These are phyloP conservation scores for Chrysogorgia sp. DNA, from an alignment of 92 coral and sea anemone species.

Conservation along the genomic window DNA sequence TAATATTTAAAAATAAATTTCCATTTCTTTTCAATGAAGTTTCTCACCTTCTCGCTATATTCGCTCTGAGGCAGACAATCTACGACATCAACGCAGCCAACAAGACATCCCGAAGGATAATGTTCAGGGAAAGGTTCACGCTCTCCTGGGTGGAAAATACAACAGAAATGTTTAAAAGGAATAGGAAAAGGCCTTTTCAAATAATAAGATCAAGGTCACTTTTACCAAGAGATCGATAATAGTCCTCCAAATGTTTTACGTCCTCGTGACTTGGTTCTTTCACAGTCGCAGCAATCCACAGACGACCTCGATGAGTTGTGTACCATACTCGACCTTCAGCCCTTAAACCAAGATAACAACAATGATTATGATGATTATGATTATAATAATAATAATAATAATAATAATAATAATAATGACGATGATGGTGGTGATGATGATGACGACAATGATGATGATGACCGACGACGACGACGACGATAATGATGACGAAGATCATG, in stretches of 20 bases:
- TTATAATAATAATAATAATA: no score
- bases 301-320: constrained; percentile 89
- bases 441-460: no score
- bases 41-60: constrained; percentile 68
- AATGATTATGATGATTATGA: no score
- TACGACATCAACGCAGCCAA: constrained; percentile 85
- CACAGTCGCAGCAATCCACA: constrained; percentile 97
- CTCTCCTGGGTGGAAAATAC: constrained; percentile 32
- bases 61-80: constrained; percentile 88
- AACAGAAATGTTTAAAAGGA: no score
- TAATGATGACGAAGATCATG: no score
- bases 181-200: no score
- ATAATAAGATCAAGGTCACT: not conserved
- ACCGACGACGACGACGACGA: no score
- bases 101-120: constrained; percentile 83
- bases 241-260: constrained; percentile 62
- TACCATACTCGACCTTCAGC: constrained; percentile 98
- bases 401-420: not conserved
- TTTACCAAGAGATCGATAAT: constrained; percentile 64
- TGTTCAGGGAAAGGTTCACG: constrained; percentile 67
- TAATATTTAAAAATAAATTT: no score
- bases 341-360: constrained; percentile 29
- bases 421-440: not conserved
- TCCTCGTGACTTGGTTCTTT: constrained; percentile 74
- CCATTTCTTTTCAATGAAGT: not conserved